These are phyloP conservation scores for Chascanopsetta lugubris DNA, from an alignment of 2,113 vertebrate species.

Conservation along the genomic window DNA sequence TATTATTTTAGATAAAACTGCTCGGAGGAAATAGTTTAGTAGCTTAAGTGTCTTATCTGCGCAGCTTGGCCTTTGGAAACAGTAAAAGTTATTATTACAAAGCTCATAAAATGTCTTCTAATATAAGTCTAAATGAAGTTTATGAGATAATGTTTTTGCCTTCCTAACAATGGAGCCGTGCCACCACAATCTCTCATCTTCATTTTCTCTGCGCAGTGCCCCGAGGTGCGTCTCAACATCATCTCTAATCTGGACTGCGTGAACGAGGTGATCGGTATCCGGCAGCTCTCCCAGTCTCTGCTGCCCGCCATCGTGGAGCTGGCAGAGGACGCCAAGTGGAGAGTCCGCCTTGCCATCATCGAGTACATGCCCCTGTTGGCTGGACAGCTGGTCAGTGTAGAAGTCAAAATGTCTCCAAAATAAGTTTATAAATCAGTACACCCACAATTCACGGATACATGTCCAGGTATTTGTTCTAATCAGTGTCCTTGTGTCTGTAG, in stretches of 20 bases:
- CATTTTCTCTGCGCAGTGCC: constrained; percentile 78
- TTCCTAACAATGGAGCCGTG: neutral
- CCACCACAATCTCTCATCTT: neutral
- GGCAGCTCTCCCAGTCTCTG: constrained; percentile 90
- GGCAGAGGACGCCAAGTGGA: constrained; percentile 92
- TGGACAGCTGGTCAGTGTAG: constrained; percentile 87
- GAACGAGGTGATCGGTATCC: constrained; percentile 91
- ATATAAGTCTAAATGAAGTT: neutral
- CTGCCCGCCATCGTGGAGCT: constrained; percentile 91
- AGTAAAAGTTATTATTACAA: neutral
- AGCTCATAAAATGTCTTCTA: neutral
- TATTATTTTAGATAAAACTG: constrained; percentile 2
- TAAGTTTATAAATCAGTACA: constrained; percentile 2
- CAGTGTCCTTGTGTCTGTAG: constrained; percentile 67
- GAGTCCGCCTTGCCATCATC: constrained; percentile 90
- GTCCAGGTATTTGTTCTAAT: constrained; percentile 5
- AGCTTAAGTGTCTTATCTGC: neutral
- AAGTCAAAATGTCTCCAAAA: constrained; percentile 11
- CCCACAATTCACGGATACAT: neutral
- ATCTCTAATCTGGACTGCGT: constrained; percentile 93
- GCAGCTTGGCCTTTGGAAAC: neutral
- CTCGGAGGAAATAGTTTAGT: constrained; percentile 3
- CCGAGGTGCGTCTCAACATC: constrained; percentile 91
- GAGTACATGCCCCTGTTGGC: constrained; percentile 93
- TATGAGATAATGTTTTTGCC: neutral